phyloP scores from a whole-genome alignment of 30 jellyfish, hydroid and myxozoan genomes.

The Phacellophora camtschatica region DNA sequence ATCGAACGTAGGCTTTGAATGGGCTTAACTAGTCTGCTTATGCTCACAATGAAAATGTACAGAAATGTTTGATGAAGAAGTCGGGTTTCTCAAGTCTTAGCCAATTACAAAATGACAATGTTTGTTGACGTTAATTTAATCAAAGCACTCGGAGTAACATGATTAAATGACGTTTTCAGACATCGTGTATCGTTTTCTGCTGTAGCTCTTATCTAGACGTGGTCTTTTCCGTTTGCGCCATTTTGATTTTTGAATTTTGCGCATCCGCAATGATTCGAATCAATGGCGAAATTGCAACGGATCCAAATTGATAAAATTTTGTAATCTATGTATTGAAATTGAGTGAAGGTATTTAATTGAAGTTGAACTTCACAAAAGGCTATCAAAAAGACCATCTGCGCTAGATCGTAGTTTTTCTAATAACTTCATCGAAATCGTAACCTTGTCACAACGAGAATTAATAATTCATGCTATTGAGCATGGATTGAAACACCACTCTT shows the following conservation, averaged over 20 bases:
- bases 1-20: not conserved
- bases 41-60: not conserved
- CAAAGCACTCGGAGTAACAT: not conserved
- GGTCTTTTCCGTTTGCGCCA: not conserved
- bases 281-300: conserved; percentile 26
- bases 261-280: not conserved
- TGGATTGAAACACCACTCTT: conserved; percentile 27
- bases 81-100: not conserved
- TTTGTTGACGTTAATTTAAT: not conserved
- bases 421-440: conserved; percentile 29
- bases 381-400: conserved; percentile 50
- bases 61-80: not conserved
- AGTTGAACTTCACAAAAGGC: conserved; percentile 44
- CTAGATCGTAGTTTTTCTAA: not conserved
- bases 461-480: conserved; percentile 29
- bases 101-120: not conserved
- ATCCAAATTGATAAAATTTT: not conserved
- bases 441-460: not conserved
- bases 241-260: not conserved
- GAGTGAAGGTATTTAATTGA: conserved; percentile 6
- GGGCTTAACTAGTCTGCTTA: not conserved
- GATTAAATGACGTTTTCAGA: not conserved
- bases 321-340: conserved; percentile 29
- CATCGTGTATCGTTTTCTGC: not conserved
- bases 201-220: not conserved